Conservation (phyloP, 2,888 invertebrate species). For the Venusia cambrica region DNA sequence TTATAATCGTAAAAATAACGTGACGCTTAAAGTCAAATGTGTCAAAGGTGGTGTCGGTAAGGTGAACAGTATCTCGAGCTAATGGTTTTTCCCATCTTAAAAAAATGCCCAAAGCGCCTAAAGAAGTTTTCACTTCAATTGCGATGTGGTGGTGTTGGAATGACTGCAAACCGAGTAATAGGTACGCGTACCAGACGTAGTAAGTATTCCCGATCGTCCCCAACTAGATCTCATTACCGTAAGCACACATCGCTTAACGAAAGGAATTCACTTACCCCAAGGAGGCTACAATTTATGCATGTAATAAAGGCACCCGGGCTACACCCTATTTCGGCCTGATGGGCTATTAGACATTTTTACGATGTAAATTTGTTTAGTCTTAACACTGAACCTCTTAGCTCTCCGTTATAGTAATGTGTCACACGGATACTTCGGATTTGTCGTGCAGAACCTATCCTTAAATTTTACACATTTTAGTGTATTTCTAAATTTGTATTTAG, state of each 20-base stretch:
- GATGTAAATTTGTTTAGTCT: slow-evolving; percentile 48
- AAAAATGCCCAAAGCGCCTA: background rate
- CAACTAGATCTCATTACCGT: slow-evolving; percentile 5
- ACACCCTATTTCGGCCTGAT: slow-evolving; percentile 39
- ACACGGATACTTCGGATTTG: slow-evolving; percentile 4
- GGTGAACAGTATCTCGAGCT: no score
- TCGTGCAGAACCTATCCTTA: no score
- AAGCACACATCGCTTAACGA: slow-evolving; percentile 14
- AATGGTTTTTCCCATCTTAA: background rate
- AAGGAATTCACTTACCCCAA: slow-evolving; percentile 30
- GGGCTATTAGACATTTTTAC: slow-evolving; percentile 48
- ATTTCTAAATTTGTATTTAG: no score
- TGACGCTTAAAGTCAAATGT: no score
- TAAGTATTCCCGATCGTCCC: no score
- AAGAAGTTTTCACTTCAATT: no score
- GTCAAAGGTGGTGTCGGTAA: no score
- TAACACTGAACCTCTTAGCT: slow-evolving; percentile 38
- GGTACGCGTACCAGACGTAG: no score
- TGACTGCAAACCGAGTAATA: no score
- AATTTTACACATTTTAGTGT: no score
- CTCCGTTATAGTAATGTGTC: slow-evolving; percentile 5
- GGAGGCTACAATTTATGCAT: slow-evolving; percentile 37
- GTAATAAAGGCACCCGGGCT: slow-evolving; percentile 39
- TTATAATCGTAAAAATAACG: no score
- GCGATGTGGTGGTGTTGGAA: no score